Percentiles rank a stretch among this genome's conserved stretches.
These are phyloP conservation scores for Panagrolaimus sp. DNA, from an alignment of 1,140 invertebrate species.

Conservation along the genomic window DNA sequence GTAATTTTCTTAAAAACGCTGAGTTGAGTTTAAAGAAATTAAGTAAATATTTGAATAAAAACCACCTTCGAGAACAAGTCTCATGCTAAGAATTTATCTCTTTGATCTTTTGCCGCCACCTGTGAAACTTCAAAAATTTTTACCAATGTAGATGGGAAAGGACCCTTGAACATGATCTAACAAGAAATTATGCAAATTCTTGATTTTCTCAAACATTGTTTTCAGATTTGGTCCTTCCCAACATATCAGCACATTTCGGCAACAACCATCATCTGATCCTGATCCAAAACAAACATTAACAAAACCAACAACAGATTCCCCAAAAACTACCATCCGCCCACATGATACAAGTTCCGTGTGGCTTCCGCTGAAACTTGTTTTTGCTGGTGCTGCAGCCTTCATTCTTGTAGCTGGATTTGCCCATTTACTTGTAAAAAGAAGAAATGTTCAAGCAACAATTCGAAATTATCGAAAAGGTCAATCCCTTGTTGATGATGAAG, in stretches of 20 bases:
- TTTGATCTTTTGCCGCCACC: no score
- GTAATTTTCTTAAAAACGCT: no score
- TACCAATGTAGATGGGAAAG: no score
- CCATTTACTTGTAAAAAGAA: conserved; percentile 20
- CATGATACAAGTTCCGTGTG: background rate
- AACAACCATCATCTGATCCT: background rate
- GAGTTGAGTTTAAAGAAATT: no score
- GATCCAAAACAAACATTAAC: background rate
- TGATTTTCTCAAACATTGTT: no score
- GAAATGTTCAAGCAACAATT: background rate
- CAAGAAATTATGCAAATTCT: background rate
- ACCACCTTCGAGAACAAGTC: no score
- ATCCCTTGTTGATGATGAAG: conserved; percentile 36
- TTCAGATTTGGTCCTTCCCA: background rate
- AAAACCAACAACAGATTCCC: conserved; percentile 11
- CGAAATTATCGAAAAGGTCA: conserved; percentile 35
- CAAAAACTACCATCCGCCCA: background rate
- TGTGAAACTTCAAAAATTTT: no score
- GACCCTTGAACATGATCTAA: no score
- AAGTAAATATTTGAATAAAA: no score
- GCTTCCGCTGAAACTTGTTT: conserved; percentile 18
- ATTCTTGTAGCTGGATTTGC: conserved; percentile 18
- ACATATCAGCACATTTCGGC: background rate
- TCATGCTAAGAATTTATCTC: no score
- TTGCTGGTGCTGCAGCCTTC: conserved; percentile 16